Percentiles rank a stretch among this genome's conserved stretches.
Conservation (phyloP, 2,113 vertebrate genomes). For the Calcarius ornatus region DNA sequence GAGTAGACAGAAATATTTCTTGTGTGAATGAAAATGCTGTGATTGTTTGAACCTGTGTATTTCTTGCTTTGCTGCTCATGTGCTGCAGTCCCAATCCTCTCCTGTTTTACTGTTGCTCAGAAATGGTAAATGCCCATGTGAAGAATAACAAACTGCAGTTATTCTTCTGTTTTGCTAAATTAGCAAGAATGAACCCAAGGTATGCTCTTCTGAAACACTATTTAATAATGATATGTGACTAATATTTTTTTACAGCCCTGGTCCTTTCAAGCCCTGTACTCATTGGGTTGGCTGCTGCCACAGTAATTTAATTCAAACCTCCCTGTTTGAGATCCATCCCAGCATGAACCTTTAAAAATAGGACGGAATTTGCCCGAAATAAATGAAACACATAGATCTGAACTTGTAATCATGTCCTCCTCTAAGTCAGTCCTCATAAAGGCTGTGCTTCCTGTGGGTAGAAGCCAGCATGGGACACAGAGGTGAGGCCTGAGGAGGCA, state of each 20-base stretch:
- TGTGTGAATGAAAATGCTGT: background rate
- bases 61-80: background rate
- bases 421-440: background rate
- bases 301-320: background rate
- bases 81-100: background rate
- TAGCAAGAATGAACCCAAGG: background rate
- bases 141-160: background rate
- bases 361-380: background rate
- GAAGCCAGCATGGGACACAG: background rate
- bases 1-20: background rate
- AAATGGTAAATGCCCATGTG: background rate
- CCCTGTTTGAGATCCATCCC: background rate
- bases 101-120: background rate
- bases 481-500: background rate
- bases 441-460: background rate
- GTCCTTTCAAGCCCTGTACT: background rate
- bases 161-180: conserved; percentile 1
- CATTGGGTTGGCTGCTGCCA: background rate
- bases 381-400: background rate
- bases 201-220: background rate
- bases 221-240: conserved; percentile 13
- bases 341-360: background rate
- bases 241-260: background rate
- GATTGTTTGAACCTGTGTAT: background rate
- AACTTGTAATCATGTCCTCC: background rate